A percentile compares a stretch with the other conserved stretches of the same genome.
Conservation (phyloP, 2,888 invertebrate genomes). For the Coenonympha arcania region DNA sequence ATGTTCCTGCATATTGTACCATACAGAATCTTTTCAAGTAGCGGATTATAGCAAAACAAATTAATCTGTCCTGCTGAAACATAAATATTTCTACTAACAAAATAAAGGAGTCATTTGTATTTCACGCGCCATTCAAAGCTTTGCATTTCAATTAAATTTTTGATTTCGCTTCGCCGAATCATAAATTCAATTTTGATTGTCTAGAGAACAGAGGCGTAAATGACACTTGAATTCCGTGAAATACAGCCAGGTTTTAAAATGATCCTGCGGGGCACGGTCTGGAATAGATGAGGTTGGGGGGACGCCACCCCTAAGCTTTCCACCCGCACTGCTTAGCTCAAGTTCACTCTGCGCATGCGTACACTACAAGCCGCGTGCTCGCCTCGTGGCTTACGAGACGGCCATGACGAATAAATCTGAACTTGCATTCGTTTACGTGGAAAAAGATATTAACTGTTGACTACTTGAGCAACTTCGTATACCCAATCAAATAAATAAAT, state of each 20-base stretch:
- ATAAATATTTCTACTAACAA: neutral
- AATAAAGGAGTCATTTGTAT: neutral
- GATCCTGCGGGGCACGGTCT: conserved; percentile 37
- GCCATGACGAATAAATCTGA: conserved; percentile 31
- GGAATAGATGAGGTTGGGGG: conserved; percentile 33
- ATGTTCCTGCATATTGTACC: too few species aligned
- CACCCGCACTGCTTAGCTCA: conserved; percentile 23
- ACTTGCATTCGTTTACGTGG: conserved; percentile 23
- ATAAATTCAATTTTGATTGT: conserved; percentile 37
- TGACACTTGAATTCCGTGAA: conserved; percentile 14
- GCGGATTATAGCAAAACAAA: too few species aligned
- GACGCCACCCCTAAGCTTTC: conserved; percentile 23
- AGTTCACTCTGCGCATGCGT: conserved; percentile 54
- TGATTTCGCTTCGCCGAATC: neutral
- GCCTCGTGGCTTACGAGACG: conserved; percentile 50
- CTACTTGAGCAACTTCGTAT: neutral
- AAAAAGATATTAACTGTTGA: conserved; percentile 10
- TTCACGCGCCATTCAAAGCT: neutral
- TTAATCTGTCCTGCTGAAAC: too few species aligned
- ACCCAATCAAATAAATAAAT: too few species aligned
- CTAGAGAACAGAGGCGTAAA: conserved; percentile 29
- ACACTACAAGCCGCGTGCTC: conserved; percentile 57
- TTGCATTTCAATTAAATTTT: conserved; percentile 3
- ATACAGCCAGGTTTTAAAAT: conserved; percentile 55
- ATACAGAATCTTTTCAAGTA: too few species aligned